These are phyloP conservation scores for Eugnorisma glareosa DNA, from an alignment of 2,888 invertebrate genomes.

Conservation along the genomic window DNA sequence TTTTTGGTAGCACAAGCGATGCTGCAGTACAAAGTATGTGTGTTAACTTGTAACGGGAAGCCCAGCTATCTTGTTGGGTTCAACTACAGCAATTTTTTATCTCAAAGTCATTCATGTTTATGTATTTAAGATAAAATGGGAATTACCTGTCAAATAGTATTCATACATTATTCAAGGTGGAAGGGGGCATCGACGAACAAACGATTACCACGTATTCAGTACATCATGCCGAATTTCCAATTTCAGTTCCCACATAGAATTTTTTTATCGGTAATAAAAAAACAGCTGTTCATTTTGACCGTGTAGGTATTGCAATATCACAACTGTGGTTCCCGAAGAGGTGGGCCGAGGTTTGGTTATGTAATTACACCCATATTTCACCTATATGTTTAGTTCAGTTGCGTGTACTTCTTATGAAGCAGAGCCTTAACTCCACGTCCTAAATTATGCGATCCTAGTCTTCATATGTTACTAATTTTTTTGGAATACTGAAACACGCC, in stretches of 20 bases:
- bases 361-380: neutral
- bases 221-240: neutral
- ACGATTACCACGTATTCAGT: neutral
- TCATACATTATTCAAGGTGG: neutral
- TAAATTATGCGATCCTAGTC: neutral
- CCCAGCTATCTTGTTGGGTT: slow-evolving; percentile 2
- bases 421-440: neutral
- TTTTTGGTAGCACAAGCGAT: neutral
- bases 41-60: slow-evolving; percentile 2
- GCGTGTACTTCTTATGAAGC: neutral
- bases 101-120: neutral
- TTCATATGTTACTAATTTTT: neutral
- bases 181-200: neutral
- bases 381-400: neutral
- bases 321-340: no score
- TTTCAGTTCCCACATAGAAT: no score
- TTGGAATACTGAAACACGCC: no score
- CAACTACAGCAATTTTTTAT: neutral
- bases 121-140: slow-evolving; percentile 6
- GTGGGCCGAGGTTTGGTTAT: no score
- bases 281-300: no score
- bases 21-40: neutral
- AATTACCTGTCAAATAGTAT: slow-evolving; percentile 12
- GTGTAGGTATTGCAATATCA: no score
- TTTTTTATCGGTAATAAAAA: no score